Conservation (phyloP, 2,797 vertebrate species). For the Leucoraja ocellata region DNA sequence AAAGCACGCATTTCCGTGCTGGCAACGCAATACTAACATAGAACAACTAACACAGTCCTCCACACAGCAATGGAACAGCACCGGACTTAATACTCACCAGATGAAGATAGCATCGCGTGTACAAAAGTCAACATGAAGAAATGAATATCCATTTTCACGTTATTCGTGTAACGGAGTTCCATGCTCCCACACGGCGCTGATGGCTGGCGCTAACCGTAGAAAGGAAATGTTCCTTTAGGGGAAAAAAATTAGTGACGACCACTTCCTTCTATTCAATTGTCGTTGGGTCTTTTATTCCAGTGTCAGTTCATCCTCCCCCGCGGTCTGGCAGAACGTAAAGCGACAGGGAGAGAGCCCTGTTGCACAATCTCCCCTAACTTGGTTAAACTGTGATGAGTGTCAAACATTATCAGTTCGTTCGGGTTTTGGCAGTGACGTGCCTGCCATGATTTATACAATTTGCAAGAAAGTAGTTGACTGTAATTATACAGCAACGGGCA, state of each 20-base stretch:
- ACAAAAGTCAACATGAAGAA: constrained; percentile 20
- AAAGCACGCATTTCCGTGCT: background rate
- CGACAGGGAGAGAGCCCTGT: too few species aligned
- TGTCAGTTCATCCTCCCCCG: constrained; percentile 53
- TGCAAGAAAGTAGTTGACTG: background rate
- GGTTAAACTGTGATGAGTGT: background rate
- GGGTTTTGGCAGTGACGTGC: background rate
- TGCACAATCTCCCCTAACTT: background rate
- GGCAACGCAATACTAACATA: background rate
- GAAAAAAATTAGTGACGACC: constrained; percentile 70
- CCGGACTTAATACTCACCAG: constrained; percentile 8
- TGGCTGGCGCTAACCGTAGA: constrained; percentile 66
- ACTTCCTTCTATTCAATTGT: constrained; percentile 89
- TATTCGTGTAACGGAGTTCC: constrained; percentile 55
- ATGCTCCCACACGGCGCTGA: constrained; percentile 61
- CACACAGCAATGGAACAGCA: background rate
- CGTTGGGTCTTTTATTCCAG: constrained; percentile 61
- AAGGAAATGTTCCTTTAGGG: constrained; percentile 77
- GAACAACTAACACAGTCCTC: background rate
- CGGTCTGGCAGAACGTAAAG: background rate
- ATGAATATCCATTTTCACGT: constrained; percentile 66
- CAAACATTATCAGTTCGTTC: too few species aligned
- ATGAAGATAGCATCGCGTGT: background rate
- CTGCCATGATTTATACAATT: background rate
- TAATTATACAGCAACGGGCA: background rate